Conservation (phyloP, 2,888 invertebrate species). For the Sipha maydis region DNA sequence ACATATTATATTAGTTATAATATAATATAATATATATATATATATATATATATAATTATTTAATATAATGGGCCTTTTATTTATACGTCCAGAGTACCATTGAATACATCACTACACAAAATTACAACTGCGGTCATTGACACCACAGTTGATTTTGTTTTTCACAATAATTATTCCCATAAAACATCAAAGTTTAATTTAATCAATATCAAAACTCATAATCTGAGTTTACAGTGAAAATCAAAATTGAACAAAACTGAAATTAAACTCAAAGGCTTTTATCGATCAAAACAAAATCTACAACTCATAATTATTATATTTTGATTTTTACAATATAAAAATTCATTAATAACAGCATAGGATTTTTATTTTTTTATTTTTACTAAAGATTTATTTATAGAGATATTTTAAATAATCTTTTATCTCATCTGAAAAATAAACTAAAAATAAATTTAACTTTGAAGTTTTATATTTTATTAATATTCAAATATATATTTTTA, state of each 20-base stretch:
- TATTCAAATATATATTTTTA: slow-evolving; percentile 30
- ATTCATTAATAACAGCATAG: slow-evolving; percentile 8
- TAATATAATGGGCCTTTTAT: too few relatives aligned
- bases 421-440: neutral
- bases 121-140: neutral
- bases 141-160: neutral
- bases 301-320: slow-evolving; percentile 17
- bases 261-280: neutral
- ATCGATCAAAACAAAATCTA: slow-evolving; percentile 1
- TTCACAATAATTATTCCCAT: neutral
- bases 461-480: slow-evolving; percentile 38
- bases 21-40: too few relatives aligned
- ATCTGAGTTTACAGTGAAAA: neutral
- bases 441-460: slow-evolving; percentile 32
- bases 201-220: neutral
- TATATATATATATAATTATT: too few relatives aligned
- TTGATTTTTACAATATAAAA: neutral
- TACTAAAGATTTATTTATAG: neutral
- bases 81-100: neutral
- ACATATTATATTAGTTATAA: neutral
- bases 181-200: neutral
- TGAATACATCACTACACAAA: neutral
- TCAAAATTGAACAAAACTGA: neutral
- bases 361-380: neutral
- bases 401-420: slow-evolving; percentile 40